Percentiles rank a stretch among this genome's conserved stretches.
These are phyloP conservation scores for Indicator indicator DNA, from an alignment of 2,113 vertebrate genomes.

Conservation along the genomic window DNA sequence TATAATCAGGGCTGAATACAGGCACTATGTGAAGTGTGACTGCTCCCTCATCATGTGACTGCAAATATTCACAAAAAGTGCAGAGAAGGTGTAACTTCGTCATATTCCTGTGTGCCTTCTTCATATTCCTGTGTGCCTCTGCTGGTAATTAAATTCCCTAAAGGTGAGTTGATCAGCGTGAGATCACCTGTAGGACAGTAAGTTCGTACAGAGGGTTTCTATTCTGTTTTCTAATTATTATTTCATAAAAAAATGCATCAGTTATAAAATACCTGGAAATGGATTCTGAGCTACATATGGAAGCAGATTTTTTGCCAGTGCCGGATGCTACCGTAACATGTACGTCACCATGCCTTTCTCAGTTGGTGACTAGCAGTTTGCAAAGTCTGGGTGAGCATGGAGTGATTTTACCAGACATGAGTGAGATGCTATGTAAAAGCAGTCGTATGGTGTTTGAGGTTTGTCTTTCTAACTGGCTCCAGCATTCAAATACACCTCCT, in stretches of 20 bases:
- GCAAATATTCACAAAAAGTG: neutral
- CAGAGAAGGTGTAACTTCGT: neutral
- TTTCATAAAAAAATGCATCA: neutral
- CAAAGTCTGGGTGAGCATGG: constrained; percentile 39
- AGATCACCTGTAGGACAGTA: neutral
- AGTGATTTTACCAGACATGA: constrained; percentile 33
- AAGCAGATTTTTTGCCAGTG: neutral
- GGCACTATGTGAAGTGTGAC: neutral
- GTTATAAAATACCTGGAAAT: constrained; percentile 17
- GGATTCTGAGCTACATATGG: neutral
- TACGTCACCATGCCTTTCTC: constrained; percentile 9
- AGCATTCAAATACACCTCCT: constrained; percentile 56
- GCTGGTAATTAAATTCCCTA: neutral
- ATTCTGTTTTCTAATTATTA: neutral
- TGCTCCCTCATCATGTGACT: neutral
- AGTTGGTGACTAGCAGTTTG: constrained; percentile 44
- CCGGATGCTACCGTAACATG: neutral
- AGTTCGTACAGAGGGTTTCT: neutral
- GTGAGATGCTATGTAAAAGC: constrained; percentile 48
- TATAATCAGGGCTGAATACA: neutral
- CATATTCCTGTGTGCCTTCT: neutral
- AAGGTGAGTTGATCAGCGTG: neutral
- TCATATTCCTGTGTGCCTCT: neutral
- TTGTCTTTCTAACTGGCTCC: constrained; percentile 53
- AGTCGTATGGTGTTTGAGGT: constrained; percentile 50